Base-by-base conservation (phyloP, 2,888 invertebrate genomes). In the Alcis repandata region DNA sequence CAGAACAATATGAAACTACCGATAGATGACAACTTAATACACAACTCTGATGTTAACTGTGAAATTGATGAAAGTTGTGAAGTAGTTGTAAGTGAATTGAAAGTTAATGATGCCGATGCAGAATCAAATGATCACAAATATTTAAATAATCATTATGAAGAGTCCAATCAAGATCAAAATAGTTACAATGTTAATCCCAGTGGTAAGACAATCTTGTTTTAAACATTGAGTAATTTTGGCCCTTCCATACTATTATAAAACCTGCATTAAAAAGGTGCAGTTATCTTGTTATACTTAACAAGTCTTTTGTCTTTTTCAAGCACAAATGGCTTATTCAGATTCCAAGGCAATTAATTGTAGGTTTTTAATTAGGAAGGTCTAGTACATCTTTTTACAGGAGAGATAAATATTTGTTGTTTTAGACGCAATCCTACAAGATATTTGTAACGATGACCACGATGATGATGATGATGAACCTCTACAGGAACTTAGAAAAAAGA, bases 1-100 rank as follows among this genome's bases (percentile, higher is more conserved):
- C 78, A 76, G 49, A 74, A 72, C 7, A 70, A 68, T 59, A 67
- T 80, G 8, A 79, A 77, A 69, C 46, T 70, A 46, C 73, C 79
- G 62, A 22, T 68, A 13, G 63, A 70, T 1, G 52, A 58, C 9
- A 54, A 27, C 20, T 51, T 56, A 36, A 15, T 48, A 6, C 48
- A 54, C 54, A 13, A 15, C 32, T 15, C 33, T 11, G 33, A 49
- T 13, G 46, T 41, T 6, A 60, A 60, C 45, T 56, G 38, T 52
- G 53, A 58, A 11, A 32, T 63, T n/a, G 33, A 60, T 41, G 41
- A 53, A 43, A 59, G 53, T 10, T 62, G 63, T n/a, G 43, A 49
- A 48, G 57, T 63, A 1, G n/a, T 33, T 52, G 49, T 60, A 6
- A 63, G 59, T 15, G 61, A 57, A 61, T 49, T 70, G 0, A 57